Evolutionary conservation across 1,140 invertebrate species (phyloP), one percentile per base, ranked within the genome.

Genomic region (Hycleus cichorii): DNA sequence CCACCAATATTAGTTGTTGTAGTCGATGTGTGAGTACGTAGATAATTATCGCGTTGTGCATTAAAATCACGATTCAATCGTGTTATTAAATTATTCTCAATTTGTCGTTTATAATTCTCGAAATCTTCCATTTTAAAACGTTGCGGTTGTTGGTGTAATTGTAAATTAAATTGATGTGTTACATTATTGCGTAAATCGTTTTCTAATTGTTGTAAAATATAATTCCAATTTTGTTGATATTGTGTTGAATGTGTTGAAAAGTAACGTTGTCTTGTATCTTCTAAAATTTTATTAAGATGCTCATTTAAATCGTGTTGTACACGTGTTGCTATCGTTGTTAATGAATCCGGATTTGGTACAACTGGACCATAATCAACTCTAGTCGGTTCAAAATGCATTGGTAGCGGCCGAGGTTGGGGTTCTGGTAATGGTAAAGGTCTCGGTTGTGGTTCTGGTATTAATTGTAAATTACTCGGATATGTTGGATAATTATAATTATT

Each of bases 141-240:
- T 27, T 60, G 50, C 7, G 60, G 18, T 56, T 71, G 68, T 24
- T 45, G 60, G n/a, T 63, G 42, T 5, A 72, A 59, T 47, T 70
- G 53, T 12, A 68, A 64, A 38, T 72, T 52, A 7, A 72, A 50
- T 7, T 55, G 46, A 27, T 60, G 56, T 0, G 69, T 69, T n/a
- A 72, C 44, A 44, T 72, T 72, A 12, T 62, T 66, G n/a, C 55
- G 54, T 8, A 72, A 38, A 18, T 70, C 66, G n/a, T 65, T 43
- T 42, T 62, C 62, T 7, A 72, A 44, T 7, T 61, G 53, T 27
- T 69, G 53, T 2, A 69, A 49, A 45, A 65, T 52, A n/a, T 43
- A 27, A 18, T 64, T 62, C 8, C 44, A 49, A 44, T 66, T 62
- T 7, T 40, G 55, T 47, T 26, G n/a, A 45, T 53, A 3, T 45